phyloP scores from a whole-genome alignment of 1,140 invertebrate genomes.

The Mactra quadrangularis region DNA sequence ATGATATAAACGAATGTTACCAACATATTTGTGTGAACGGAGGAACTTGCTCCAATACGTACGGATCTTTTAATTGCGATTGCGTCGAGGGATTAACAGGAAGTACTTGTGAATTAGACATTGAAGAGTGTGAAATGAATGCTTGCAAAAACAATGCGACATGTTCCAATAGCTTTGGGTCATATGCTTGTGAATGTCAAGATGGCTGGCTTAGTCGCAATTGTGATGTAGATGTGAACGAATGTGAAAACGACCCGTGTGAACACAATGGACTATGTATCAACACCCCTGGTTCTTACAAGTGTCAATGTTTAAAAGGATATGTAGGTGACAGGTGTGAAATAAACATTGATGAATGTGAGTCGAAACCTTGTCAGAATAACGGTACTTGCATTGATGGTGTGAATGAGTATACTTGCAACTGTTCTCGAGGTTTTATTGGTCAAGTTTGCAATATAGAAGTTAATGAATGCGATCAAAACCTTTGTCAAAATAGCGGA shows the following conservation, averaged over 20 bases:
- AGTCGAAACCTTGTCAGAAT: constrained; percentile 78
- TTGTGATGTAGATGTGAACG: not conserved
- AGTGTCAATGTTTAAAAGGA: not conserved
- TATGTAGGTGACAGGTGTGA: constrained; percentile 91
- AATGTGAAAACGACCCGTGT: not conserved
- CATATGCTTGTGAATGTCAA: not conserved
- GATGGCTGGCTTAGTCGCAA: not conserved
- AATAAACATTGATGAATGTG: constrained; percentile 95
- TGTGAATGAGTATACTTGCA: not conserved
- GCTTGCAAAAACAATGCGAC: no score
- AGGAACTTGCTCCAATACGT: no score
- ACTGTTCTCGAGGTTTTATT: not conserved
- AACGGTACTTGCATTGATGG: constrained; percentile 81
- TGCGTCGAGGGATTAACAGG: no score
- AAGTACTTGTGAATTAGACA: no score
- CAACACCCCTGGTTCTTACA: not conserved
- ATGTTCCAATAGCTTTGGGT: not conserved
- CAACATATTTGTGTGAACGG: no score
- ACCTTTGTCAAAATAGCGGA: constrained; percentile 13
- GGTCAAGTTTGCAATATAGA: not conserved
- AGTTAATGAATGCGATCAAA: constrained; percentile 3
- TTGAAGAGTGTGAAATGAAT: no score
- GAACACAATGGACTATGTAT: not conserved
- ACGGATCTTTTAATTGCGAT: no score
- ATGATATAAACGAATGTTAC: no score